These are phyloP conservation scores for Leptopilina boulardi DNA, from an alignment of 1,140 invertebrate species.

Conservation along the genomic window DNA sequence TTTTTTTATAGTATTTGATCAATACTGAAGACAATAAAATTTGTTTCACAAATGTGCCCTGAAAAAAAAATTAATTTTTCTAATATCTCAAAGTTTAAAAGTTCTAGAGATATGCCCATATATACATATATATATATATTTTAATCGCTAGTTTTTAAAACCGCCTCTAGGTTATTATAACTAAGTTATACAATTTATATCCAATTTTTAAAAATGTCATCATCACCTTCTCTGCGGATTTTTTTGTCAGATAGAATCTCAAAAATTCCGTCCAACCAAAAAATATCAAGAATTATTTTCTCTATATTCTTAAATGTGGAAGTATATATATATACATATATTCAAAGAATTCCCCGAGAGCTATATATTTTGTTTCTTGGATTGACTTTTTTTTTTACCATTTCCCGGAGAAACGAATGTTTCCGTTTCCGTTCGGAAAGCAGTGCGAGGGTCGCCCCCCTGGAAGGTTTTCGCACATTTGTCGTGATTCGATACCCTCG, in stretches of 20 bases:
- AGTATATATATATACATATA: too few species aligned
- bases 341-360: slow-evolving; percentile 7
- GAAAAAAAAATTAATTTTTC: too few species aligned
- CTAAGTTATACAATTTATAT: neutral
- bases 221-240: neutral
- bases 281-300: neutral
- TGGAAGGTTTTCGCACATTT: slow-evolving; percentile 22
- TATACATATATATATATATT: too few species aligned
- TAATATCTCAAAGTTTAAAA: too few species aligned
- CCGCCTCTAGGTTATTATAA: neutral
- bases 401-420: slow-evolving; percentile 29
- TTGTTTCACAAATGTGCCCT: too few species aligned
- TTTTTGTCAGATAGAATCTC: slow-evolving; percentile 14
- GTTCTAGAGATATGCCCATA: too few species aligned
- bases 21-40: too few species aligned
- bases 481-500: slow-evolving; percentile 19
- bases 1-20: too few species aligned
- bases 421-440: slow-evolving; percentile 21
- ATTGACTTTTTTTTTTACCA: slow-evolving; percentile 23
- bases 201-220: neutral
- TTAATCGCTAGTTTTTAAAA: neutral
- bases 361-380: slow-evolving; percentile 17
- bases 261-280: too few species aligned
- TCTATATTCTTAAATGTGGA: too few species aligned
- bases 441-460: neutral